Evolutionary conservation across 2,888 invertebrate species (phyloP).

Genomic region (Pammene fasciana): DNA sequence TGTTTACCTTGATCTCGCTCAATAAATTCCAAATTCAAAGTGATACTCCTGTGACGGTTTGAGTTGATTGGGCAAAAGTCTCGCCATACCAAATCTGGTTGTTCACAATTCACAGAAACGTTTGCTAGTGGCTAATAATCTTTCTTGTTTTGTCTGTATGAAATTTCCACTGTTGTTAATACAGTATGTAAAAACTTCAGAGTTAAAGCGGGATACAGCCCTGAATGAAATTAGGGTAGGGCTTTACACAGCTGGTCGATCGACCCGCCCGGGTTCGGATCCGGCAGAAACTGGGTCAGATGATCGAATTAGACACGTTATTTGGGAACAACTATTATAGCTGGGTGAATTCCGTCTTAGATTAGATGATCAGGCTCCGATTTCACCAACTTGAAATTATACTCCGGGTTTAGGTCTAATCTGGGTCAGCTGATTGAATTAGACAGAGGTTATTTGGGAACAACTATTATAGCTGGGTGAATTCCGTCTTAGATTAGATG

Average conservation of each 20-base stretch:
- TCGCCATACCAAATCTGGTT: too few species aligned
- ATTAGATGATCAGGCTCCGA: not conserved
- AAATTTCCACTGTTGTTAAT: too few species aligned
- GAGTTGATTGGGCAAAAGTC: too few species aligned
- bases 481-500: not conserved
- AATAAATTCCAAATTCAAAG: too few species aligned
- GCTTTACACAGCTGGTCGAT: conserved; percentile 29
- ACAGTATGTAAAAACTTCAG: not conserved
- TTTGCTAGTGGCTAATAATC: too few species aligned
- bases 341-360: not conserved
- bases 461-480: conserved; percentile 3
- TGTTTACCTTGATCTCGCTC: too few species aligned
- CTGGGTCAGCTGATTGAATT: conserved; percentile 29
- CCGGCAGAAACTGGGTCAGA: conserved; percentile 23
- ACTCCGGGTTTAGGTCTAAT: not conserved
- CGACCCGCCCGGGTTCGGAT: conserved; percentile 20
- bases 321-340: conserved; percentile 7
- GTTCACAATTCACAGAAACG: too few species aligned
- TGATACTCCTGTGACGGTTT: too few species aligned
- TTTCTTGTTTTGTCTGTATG: too few species aligned
- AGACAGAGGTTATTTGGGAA: conserved; percentile 15
- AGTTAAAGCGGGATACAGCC: not conserved
- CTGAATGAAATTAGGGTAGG: conserved; percentile 28
- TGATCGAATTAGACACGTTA: conserved; percentile 25
- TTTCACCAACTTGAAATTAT: not conserved